Base-by-base conservation (phyloP, 1,140 invertebrate species). In the Mizuhopecten yessoensis region DNA sequence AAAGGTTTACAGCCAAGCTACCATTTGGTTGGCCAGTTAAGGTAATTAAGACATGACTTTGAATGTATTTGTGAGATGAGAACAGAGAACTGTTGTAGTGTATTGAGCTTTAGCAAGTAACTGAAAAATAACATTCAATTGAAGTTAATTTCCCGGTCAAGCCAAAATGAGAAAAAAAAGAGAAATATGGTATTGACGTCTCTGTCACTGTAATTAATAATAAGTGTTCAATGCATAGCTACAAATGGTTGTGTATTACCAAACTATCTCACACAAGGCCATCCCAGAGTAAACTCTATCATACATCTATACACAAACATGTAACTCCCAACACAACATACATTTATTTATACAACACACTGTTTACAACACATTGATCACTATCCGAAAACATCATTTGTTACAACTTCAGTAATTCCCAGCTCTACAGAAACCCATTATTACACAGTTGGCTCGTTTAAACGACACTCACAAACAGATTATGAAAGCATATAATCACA, bases 201-300 rank as follows among this genome's bases (percentile, higher is more conserved):
- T n/a, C n/a, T n/a, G n/a, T n/a, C n/a, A n/a, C n/a, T n/a, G n/a
- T n/a, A n/a, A n/a, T n/a, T n/a, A n/a, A n/a, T n/a, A n/a, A n/a
- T n/a, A n/a, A n/a, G n/a, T n/a, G n/a, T n/a, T 75, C 0, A 75
- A 75, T 75, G 57, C 57, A 75, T 75, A 75, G 57, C n/a, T 75
- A 75, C 57, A 75, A 17, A 45, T 45, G 9, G 9, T 75, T 20
- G 45, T 49, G 10, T 9, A 49, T 49, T 49, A 49, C 20, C 45
- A 49, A 13, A 49, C 45, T 49, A 2, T 17, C 20, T 9, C 11
- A 49, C 11, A 49, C 45, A 10, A 49, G n/a, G 11, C 45, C 11
- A 17, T 49, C 20, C 45, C 3, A 20, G 45, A 23, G 45, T 49
- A 49, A 49, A 49, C 11, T 15, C 45, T 49, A 49, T 13, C 45